These are phyloP conservation scores for Sylvietta virens DNA, from an alignment of 2,113 vertebrate genomes.

Conservation along the genomic window DNA sequence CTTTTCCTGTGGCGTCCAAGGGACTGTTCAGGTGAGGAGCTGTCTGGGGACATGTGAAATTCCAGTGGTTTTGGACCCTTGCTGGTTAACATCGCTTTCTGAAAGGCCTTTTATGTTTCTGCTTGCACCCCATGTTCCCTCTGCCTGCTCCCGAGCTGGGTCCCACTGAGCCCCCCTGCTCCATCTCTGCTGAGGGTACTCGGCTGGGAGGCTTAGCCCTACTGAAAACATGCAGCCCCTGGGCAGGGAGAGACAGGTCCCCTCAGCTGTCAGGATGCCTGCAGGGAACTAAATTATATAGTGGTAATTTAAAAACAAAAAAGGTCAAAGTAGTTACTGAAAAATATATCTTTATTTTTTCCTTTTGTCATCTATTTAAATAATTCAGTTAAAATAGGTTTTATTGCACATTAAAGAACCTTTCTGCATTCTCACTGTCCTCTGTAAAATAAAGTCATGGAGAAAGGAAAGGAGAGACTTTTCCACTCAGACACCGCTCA, in stretches of 20 bases:
- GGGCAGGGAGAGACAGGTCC: neutral
- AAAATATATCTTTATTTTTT: slow-evolving; percentile 64
- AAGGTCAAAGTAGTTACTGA: neutral
- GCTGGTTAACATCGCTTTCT: neutral
- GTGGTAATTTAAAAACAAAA: neutral
- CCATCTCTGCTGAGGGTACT: neutral
- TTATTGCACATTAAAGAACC: slow-evolving; percentile 57
- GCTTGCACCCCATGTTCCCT: no score
- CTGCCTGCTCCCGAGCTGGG: no score
- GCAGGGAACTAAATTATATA: neutral
- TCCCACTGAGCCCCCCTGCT: no score
- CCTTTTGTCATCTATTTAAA: slow-evolving; percentile 42
- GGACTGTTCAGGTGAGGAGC: neutral
- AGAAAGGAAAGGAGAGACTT: neutral
- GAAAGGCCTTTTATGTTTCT: neutral
- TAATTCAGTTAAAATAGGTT: slow-evolving; percentile 54
- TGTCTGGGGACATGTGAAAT: neutral
- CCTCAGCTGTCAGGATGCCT: neutral
- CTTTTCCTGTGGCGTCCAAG: neutral
- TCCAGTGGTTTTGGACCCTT: neutral
- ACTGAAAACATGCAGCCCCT: neutral
- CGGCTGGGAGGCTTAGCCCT: neutral
- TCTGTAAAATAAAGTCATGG: neutral
- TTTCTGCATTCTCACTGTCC: neutral
- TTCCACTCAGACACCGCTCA: neutral